Base-by-base conservation (phyloP, 2,888 invertebrate species). In the Taphrorychus bicolor region DNA sequence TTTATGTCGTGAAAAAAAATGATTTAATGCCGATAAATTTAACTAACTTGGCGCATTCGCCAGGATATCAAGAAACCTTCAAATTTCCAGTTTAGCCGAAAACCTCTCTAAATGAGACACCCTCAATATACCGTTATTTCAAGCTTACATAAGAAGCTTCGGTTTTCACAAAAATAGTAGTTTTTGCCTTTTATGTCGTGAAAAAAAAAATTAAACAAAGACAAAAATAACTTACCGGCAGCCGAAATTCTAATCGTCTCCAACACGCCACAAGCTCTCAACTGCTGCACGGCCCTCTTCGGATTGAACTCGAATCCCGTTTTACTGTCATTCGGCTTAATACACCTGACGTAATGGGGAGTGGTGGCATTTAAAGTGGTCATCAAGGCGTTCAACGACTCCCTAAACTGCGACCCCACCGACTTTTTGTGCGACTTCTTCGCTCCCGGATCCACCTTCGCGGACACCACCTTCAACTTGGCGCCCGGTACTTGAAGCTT, bases 201-300 rank as follows among this genome's bases (percentile, higher is more conserved):
- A n/a, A n/a, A n/a, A n/a, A n/a, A n/a, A n/a, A n/a, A n/a, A n/a
- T n/a, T n/a, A n/a, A n/a, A n/a, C n/a, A n/a, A n/a, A n/a, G n/a
- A n/a, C n/a, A 23, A 23, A 23, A 4, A 23, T 5, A 32, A 61
- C 54, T 40, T 48, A 70, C 70, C 70, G 11, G 98, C 98, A 0
- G 98, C 97, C 18, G 97, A 98, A 80, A 99, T 97, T 59, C 98
- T 85, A 16, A 99, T 97, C 0, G 99, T 99, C 83, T 99, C 99
- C 64, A 99, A 82, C 0, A 99, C 99, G 66, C 99, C 99, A 80
- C 99, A 99, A 0, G 99, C 99, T 73, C 99, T 85, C 56, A 97
- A 82, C 79, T 97, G 97, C 77, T 95, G 94, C 0, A 96, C 93
- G 18, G 94, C 95, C 73, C 96, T 85, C 9, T 89, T 87, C 0